Evolutionary conservation across 2,888 invertebrate species (phyloP).

Genomic region (Saturnia japonica): DNA sequence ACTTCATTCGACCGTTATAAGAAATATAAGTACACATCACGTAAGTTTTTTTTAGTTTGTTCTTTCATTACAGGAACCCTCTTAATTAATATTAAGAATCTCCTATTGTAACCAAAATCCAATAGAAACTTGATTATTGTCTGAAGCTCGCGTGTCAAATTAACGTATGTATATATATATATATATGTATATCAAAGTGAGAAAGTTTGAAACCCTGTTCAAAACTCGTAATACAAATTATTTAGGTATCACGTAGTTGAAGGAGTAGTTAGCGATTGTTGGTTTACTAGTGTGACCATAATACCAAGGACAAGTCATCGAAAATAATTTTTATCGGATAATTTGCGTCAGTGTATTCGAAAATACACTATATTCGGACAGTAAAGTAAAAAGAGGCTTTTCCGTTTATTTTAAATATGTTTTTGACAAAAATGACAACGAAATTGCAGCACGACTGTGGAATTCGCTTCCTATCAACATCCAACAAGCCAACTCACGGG

Average conservation of each 20-base stretch:
- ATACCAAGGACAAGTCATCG: neutral
- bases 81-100: neutral
- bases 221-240: constrained; percentile 11
- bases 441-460: too few species aligned
- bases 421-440: too few species aligned
- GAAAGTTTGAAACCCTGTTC: neutral
- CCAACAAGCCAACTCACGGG: too few species aligned
- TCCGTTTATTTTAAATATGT: too few species aligned
- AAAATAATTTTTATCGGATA: neutral
- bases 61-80: neutral
- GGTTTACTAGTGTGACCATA: neutral
- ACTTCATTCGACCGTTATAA: too few species aligned
- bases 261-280: constrained; percentile 6
- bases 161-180: neutral
- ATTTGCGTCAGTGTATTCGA: neutral
- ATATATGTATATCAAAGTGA: neutral
- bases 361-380: neutral
- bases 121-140: constrained; percentile 1
- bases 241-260: neutral
- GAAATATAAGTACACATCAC: too few species aligned
- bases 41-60: neutral
- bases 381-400: too few species aligned
- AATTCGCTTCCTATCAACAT: too few species aligned
- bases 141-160: neutral
- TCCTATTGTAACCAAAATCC: neutral